Evolutionary conservation across 2,113 vertebrate genomes (phyloP), one percentile per base, ranked within the genome.

Genomic region (western clawed frog (Xenopus tropicalis)): DNA sequence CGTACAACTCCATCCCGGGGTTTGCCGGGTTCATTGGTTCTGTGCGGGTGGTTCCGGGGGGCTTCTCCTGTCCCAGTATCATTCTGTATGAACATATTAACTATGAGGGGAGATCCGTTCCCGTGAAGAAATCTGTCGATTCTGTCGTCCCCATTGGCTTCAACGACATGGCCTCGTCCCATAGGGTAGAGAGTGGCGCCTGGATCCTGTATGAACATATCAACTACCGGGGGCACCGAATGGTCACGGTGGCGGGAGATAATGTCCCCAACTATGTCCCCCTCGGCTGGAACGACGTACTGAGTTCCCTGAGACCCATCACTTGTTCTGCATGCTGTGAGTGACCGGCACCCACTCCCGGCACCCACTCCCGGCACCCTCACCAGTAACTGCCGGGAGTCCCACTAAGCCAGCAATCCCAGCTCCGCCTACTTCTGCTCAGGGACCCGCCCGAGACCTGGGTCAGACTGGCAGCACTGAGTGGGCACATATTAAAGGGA

Each of bases 171-270:
- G 17, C 12, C 19, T 68, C 66, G 9, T 68, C 66, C 19, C 66
- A 68, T 2, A 68, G 54, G 12, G 23, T 1, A 1, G 22, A 25
- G 10, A 11, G 9, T 5, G 66, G 66, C 2, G 66, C 66, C 48
- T 68, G 66, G 66, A 56, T 68, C 48, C 66, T 68, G 23, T 68
- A 68, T 17, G 23, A 22, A 25, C 17, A 13, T 12, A 48, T 54
- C 12, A 54, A 54, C 22, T 68, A 56, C 48, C 54, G 19, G n/a
- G 66, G 48, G 9, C 11, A 52, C 1, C 24, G 12, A 19, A 68
- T 68, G 48, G 23, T 68, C 17, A 14, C 66, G 17, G n/a, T 54
- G 48, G 66, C 66, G 11, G 66, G 48, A 68, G 66, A 68, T 24
- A 22, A 54, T 25, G 3, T 54, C 2, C 9, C 66, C 29, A 20